A percentile compares a stretch with the other conserved stretches of the same genome.
phyloP scores from a whole-genome alignment of 2,113 vertebrate species.

The Saccopteryx bilineata region DNA sequence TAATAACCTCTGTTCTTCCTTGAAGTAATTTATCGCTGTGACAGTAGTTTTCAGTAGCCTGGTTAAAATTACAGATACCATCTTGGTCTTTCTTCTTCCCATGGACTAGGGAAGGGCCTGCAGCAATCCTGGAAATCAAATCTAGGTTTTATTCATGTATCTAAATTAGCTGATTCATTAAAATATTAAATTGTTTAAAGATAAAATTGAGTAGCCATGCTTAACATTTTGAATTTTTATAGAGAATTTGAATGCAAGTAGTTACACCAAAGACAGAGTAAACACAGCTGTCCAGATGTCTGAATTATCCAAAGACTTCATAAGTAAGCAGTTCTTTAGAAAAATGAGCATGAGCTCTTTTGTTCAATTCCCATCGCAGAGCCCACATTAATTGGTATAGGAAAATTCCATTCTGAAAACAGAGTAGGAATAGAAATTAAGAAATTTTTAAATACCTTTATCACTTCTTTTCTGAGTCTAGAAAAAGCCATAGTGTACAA shows the following conservation, averaged over 20 bases:
- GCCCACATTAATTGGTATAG: constrained; percentile 69
- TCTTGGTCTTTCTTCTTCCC: not conserved
- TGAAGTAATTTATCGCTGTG: not conserved
- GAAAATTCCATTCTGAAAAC: constrained; percentile 78
- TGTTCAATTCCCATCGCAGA: constrained; percentile 70
- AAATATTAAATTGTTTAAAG: constrained; percentile 65
- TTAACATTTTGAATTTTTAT: constrained; percentile 69
- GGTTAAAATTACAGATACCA: not conserved
- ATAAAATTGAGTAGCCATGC: constrained; percentile 35
- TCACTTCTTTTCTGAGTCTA: not conserved
- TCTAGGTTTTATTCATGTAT: not conserved
- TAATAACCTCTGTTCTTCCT: not conserved
- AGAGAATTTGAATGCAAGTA: constrained; percentile 75
- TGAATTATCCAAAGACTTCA: constrained; percentile 81
- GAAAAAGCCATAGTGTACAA: constrained; percentile 6
- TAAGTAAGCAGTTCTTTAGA: constrained; percentile 83
- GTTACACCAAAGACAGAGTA: constrained; percentile 70
- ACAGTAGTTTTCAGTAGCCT: not conserved
- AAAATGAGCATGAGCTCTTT: constrained; percentile 78
- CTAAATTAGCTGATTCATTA: constrained; percentile 48
- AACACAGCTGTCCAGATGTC: constrained; percentile 84
- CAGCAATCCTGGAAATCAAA: not conserved
- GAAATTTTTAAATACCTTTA: not conserved
- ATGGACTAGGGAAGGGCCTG: not conserved
- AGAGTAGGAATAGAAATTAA: constrained; percentile 58